Evolutionary conservation across 2,888 invertebrate species (phyloP).

Genomic region (Macropis europaea): DNA sequence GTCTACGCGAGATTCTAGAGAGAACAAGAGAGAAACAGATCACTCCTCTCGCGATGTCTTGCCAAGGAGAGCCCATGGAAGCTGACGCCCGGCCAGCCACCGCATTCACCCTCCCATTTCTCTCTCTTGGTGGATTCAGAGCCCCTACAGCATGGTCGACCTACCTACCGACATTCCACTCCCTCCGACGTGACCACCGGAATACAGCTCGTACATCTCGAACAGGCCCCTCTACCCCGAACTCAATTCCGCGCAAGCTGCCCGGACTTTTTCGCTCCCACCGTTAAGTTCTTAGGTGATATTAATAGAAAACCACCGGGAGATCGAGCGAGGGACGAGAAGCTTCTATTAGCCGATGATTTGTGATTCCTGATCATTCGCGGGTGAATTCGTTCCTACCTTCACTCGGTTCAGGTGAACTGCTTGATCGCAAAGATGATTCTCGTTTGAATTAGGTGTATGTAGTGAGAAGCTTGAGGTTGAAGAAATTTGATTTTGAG

Average conservation of each 20-base stretch:
- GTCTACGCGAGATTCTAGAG: conserved; percentile 19
- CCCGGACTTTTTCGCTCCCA: conserved; percentile 62
- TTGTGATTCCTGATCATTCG: conserved; percentile 26
- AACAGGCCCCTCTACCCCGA: conserved; percentile 37
- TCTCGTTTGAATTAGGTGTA: neutral
- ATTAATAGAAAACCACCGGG: conserved; percentile 50
- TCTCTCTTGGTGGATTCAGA: conserved; percentile 12
- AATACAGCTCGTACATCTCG: conserved; percentile 62
- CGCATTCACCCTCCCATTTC: conserved; percentile 52
- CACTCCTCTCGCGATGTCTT: conserved; percentile 48
- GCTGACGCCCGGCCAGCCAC: conserved; percentile 63
- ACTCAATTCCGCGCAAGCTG: conserved; percentile 60
- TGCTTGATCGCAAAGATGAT: neutral
- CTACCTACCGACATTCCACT: conserved; percentile 30
- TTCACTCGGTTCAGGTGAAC: neutral
- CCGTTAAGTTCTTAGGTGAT: conserved; percentile 58
- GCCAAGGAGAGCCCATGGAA: conserved; percentile 55
- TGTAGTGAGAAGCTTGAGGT: neutral
- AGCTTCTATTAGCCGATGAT: conserved; percentile 36
- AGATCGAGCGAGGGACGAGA: conserved; percentile 4
- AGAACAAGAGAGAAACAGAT: no score
- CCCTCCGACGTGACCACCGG: conserved; percentile 29
- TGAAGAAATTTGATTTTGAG: conserved; percentile 1
- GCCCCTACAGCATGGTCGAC: conserved; percentile 41
- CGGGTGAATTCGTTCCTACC: neutral